phyloP scores from a whole-genome alignment of 2,797 vertebrate species.

The Etheostoma nigrum region DNA sequence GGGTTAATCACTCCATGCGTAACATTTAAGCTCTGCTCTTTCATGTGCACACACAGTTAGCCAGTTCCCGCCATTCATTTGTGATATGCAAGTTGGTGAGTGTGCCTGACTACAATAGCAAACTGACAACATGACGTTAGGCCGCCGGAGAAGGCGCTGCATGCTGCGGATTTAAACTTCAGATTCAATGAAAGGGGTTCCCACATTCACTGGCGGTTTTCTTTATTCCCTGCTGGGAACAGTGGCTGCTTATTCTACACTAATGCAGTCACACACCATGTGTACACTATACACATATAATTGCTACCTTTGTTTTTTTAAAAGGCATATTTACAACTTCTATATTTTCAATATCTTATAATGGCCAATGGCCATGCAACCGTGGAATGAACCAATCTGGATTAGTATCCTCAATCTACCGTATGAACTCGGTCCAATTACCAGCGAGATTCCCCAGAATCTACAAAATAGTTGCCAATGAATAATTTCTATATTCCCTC shows the following conservation, averaged over 20 bases:
- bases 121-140: conserved; percentile 65
- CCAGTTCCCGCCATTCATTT: conserved; percentile 70
- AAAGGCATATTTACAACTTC: conserved; percentile 29
- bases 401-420: conserved; percentile 37
- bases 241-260: conserved; percentile 53
- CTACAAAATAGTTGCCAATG: conserved; percentile 32
- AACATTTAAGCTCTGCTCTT: conserved; percentile 72
- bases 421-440: conserved; percentile 33
- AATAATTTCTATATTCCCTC: conserved; percentile 37
- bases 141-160: conserved; percentile 49
- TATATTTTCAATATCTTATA: conserved; percentile 27
- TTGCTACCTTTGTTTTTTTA: conserved; percentile 22
- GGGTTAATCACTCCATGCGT: conserved; percentile 72
- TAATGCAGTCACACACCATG: conserved; percentile 27
- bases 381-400: conserved; percentile 33
- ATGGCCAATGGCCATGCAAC: conserved; percentile 15
- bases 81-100: conserved; percentile 68
- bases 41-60: conserved; percentile 74
- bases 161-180: conserved; percentile 74
- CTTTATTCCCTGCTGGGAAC: conserved; percentile 63
- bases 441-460: conserved; percentile 20
- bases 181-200: conserved; percentile 71
- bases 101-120: conserved; percentile 69
- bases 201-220: conserved; percentile 55
- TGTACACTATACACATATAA: conserved; percentile 28